phyloP scores from a whole-genome alignment of 2,888 invertebrate species.

The Cephalotes varians region DNA sequence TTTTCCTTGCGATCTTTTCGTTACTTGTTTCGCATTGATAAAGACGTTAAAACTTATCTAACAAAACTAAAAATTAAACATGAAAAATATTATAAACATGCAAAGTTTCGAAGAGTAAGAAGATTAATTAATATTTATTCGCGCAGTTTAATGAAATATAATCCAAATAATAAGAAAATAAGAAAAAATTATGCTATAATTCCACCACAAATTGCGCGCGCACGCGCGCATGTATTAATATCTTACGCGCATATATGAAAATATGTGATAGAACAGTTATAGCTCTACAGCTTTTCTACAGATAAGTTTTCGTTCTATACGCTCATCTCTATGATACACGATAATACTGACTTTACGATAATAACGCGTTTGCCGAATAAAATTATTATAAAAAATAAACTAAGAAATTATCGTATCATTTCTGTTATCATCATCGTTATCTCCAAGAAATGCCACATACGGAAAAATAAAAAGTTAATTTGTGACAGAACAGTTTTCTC shows the following conservation, averaged over 20 bases:
- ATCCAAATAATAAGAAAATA: neutral
- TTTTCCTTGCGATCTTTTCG: conserved; percentile 3
- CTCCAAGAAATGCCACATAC: neutral
- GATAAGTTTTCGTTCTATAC: neutral
- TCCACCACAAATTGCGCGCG: neutral
- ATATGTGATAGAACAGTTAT: neutral
- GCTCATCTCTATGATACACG: neutral
- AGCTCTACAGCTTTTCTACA: neutral
- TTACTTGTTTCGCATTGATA: neutral
- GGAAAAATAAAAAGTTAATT: neutral
- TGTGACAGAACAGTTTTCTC: neutral
- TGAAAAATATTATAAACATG: neutral
- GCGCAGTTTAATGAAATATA: neutral
- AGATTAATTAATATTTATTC: neutral
- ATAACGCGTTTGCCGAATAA: neutral
- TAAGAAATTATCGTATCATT: neutral
- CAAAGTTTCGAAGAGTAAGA: neutral
- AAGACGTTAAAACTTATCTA: neutral
- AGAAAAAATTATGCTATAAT: neutral
- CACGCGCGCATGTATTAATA: no score
- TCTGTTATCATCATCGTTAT: neutral
- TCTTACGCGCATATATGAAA: neutral
- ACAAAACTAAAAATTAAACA: neutral
- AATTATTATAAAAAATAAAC: conserved; percentile 15
- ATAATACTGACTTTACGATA: no score